Evolutionary conservation across 1,140 invertebrate species (phyloP), one percentile per base, ranked within the genome.

Genomic region (Armadillidium nasatum): DNA sequence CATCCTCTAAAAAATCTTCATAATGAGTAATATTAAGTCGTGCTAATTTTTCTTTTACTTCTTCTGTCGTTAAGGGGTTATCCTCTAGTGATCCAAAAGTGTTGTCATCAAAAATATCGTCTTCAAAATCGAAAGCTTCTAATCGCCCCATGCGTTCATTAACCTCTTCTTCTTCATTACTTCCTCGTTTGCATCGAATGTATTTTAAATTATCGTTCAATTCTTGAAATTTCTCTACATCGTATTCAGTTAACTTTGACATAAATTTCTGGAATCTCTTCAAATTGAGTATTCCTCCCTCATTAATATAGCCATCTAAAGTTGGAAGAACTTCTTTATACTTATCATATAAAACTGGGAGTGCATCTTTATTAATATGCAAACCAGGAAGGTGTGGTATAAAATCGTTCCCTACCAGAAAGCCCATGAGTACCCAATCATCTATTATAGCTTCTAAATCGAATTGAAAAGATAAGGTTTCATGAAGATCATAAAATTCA

Each of bases 331-430:
- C 89, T 44, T 90, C 87, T 84, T 92, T 96, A 83, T 99, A 99
- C 1, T 91, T 91, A 81, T 90, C 88, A 86, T 96, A 98, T 50
- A 99, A 86, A 60, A 92, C 84, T 0, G 93, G 91, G 70, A 98
- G 83, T 45, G 94, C 94, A 83, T 94, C 94, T 83, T 93, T 91
- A 74, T 89, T 89, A 81, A 99, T 98, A 84, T 98, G 94, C 83
- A 99, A 88, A 84, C 96, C 90, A 44, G 96, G 96, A 73, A 98
- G 86, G 86, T 97, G 89, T 0, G 96, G 96, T 82, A 99, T 93
- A 85, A 99, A 99, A 86, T 99, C 96, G 85, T 98, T 98, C 66
- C 96, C 96, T 6, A 98, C 92, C 33, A 98, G 85, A 84, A 98
- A 97, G 3, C 94, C 93, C 93, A 98, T 95, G 9, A 98, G 85